A percentile compares a stretch with the other conserved stretches of the same genome.
Evolutionary conservation across 2,797 vertebrate species (phyloP).

Genomic region (Eremophila alpestris): DNA sequence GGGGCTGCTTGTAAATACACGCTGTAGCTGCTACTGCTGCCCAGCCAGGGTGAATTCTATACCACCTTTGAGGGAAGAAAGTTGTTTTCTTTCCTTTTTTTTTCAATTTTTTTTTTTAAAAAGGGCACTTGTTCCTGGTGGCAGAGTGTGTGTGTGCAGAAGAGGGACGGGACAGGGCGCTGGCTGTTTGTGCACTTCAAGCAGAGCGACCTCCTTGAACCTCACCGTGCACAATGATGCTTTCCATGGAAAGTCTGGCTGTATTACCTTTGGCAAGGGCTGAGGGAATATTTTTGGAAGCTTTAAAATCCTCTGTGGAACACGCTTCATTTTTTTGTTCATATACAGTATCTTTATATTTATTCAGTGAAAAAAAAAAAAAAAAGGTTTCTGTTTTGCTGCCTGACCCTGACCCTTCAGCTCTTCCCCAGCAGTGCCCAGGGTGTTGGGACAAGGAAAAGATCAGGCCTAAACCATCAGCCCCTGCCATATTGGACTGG

Average conservation of each 20-base stretch:
- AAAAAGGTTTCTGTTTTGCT: conserved; percentile 40
- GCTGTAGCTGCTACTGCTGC: neutral
- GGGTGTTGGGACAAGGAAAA: neutral
- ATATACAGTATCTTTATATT: conserved; percentile 61
- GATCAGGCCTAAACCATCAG: conserved; percentile 34
- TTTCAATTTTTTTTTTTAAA: neutral
- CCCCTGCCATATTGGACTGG: conserved; percentile 35
- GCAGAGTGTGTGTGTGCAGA: neutral
- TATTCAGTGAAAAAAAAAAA: conserved; percentile 35
- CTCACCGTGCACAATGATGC: conserved; percentile 51
- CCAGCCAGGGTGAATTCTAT: neutral
- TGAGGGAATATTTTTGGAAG: conserved; percentile 62
- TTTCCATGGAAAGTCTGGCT: conserved; percentile 60
- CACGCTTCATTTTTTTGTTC: conserved; percentile 50
- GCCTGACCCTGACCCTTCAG: conserved; percentile 23
- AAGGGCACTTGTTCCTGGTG: neutral
- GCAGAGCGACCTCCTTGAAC: conserved; percentile 44
- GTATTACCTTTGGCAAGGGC: conserved; percentile 65
- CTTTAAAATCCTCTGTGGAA: conserved; percentile 62
- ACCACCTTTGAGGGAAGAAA: conserved; percentile 38
- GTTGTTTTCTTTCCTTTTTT: neutral
- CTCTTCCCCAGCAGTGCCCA: neutral
- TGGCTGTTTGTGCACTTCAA: conserved; percentile 59
- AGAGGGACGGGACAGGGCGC: conserved; percentile 25
- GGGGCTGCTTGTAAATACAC: conserved; percentile 34